Conservation (phyloP, 1,140 invertebrate genomes). For the Drosophila bocki region DNA sequence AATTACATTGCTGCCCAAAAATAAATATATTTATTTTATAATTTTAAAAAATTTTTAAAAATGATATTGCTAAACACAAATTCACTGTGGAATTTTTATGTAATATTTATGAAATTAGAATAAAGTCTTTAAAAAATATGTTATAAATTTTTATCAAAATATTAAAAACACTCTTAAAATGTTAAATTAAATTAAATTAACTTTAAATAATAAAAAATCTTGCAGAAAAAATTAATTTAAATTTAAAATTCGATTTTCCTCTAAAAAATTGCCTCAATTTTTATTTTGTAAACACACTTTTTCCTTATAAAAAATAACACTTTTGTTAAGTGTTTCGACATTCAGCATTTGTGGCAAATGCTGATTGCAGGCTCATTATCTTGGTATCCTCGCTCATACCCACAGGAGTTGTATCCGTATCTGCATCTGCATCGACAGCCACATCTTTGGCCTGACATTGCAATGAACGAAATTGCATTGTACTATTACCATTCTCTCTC, state of each 20-base stretch:
- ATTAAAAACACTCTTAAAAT: too few species aligned
- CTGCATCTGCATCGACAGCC: slow-evolving; percentile 7
- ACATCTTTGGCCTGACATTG: slow-evolving; percentile 26
- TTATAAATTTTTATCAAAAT: too few species aligned
- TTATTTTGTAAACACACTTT: not conserved
- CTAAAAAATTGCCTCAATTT: not conserved
- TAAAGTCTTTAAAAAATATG: too few species aligned
- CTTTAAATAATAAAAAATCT: too few species aligned
- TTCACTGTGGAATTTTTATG: too few species aligned
- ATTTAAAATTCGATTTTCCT: too few species aligned
- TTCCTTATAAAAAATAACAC: too few species aligned
- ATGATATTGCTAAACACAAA: too few species aligned
- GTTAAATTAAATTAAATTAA: not conserved
- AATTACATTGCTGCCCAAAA: not conserved
- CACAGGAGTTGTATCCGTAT: slow-evolving; percentile 24
- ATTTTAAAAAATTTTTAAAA: too few species aligned
- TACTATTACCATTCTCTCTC: not conserved
- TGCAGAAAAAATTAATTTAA: too few species aligned
- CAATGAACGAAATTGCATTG: slow-evolving; percentile 11
- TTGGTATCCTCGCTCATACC: slow-evolving; percentile 9
- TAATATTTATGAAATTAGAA: too few species aligned
- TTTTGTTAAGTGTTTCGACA: slow-evolving; percentile 15
- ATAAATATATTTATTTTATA: too few species aligned
- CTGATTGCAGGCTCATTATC: slow-evolving; percentile 61
- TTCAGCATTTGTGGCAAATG: slow-evolving; percentile 44